Evolutionary conservation across 2,113 vertebrate genomes (phyloP), one percentile per base, ranked within the genome.

Genomic region (Onychostoma macrolepis): DNA sequence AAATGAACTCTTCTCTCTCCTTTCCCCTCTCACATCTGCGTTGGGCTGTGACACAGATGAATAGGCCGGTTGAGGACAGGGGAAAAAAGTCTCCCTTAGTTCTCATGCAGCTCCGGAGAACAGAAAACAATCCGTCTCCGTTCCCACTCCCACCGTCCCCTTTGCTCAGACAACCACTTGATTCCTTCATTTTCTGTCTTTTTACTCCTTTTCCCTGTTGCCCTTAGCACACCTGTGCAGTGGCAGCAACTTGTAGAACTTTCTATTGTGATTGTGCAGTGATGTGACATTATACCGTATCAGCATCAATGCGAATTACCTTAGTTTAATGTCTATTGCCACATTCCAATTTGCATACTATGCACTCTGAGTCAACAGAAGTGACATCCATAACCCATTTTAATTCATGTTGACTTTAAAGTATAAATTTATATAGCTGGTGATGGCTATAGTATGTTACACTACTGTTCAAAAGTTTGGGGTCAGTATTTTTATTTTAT

Each of bases 41-140:
- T 93, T 91, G 88, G 19, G 67, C 90, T 19, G 43, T 91, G 93
- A 94, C 94, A 94, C 89, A 93, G 95, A 95, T 93, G 92, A 94
- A 95, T 95, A 92, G 92, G 65, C 92, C 87, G 90, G 91, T 93
- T 87, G 89, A 89, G 92, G 92, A 94, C 89, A 90, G 93, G 90
- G 91, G 91, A 21, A 92, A 93, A 94, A 94, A 95, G 91, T 92
- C 92, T 84, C 90, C 92, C 75, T 86, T 86, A 90, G 90, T 93
- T 90, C 91, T 90, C 89, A 88, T 72, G 80, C 88, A 87, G 87
- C 87, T 88, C 91, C 88, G 8, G 65, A 74, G 48, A 84, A 90
- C 92, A 90, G 89, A 92, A 92, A 92, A 90, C 90, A 85, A 95
- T 95, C 91, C 90, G 92, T 94, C 94, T 94, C 90, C 58, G 87